Conservation (phyloP, 2,888 invertebrate genomes). For the Aelia acuminata region DNA sequence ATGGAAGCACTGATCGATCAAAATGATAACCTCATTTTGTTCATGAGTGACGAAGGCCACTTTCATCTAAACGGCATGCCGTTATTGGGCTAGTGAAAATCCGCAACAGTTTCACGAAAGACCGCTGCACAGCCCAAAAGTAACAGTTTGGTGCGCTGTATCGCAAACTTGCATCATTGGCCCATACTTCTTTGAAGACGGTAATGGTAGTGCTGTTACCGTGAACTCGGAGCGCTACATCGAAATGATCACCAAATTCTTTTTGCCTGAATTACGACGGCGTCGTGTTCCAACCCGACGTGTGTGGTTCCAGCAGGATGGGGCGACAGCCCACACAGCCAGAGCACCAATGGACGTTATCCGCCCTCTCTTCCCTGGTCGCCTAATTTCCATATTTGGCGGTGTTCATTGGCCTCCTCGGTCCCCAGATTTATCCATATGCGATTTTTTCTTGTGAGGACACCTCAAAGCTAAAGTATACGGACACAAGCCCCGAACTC, state of each 20-base stretch:
- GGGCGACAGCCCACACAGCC: too few species aligned
- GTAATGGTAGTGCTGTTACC: too few species aligned
- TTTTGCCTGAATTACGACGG: slow-evolving; percentile 20
- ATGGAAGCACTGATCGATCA: too few species aligned
- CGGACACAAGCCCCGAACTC: slow-evolving; percentile 34
- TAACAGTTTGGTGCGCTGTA: too few species aligned
- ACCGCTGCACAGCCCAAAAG: slow-evolving; percentile 57
- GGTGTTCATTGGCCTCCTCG: too few species aligned
- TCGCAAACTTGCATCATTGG: slow-evolving; percentile 29
- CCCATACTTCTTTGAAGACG: too few species aligned
- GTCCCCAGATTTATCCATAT: slow-evolving; percentile 25
- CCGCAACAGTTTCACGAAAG: slow-evolving; percentile 25
- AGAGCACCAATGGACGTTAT: slow-evolving; percentile 38
- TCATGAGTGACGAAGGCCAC: too few species aligned
- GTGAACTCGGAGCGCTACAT: too few species aligned
- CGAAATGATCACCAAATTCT: too few species aligned
- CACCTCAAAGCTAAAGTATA: slow-evolving; percentile 9
- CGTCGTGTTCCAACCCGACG: slow-evolving; percentile 14
- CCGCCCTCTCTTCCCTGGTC: slow-evolving; percentile 32
- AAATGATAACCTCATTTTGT: too few species aligned
- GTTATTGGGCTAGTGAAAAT: slow-evolving; percentile 26
- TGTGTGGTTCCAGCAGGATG: too few species aligned
- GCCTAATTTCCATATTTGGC: slow-evolving; percentile 11
- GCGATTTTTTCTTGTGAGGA: slow-evolving; percentile 14
- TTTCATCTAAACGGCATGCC: too few species aligned